Conservation (phyloP, 2,113 vertebrate species). For the Brachypteracias leptosomus region DNA sequence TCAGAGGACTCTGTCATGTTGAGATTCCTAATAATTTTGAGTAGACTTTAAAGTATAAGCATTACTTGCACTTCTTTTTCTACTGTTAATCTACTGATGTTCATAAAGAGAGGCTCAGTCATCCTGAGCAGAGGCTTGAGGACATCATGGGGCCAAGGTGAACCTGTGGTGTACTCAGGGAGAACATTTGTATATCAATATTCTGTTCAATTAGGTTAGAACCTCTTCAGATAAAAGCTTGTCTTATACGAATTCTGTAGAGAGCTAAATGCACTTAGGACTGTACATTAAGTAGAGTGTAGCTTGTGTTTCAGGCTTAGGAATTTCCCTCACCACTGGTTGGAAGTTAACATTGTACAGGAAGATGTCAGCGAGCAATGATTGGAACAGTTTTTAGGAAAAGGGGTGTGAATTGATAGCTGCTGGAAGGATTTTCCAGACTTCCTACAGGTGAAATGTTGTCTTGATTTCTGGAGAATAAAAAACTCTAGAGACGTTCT, state of each 20-base stretch:
- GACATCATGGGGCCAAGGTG: background rate
- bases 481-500: background rate
- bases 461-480: background rate
- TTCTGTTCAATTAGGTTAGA: background rate
- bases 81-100: background rate
- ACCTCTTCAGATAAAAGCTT: background rate
- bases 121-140: background rate
- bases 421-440: background rate
- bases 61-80: background rate
- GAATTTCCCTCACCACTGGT: background rate
- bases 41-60: background rate
- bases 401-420: background rate
- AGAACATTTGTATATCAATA: background rate
- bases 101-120: background rate
- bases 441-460: background rate
- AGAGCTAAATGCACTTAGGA: background rate
- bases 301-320: background rate
- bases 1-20: background rate
- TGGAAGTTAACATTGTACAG: background rate
- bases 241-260: background rate
- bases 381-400: background rate
- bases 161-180: background rate
- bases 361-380: background rate
- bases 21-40: background rate
- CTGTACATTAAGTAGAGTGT: background rate